Evolutionary conservation across 2,797 vertebrate genomes (phyloP).

Genomic region (Sebastes matsubarae): DNA sequence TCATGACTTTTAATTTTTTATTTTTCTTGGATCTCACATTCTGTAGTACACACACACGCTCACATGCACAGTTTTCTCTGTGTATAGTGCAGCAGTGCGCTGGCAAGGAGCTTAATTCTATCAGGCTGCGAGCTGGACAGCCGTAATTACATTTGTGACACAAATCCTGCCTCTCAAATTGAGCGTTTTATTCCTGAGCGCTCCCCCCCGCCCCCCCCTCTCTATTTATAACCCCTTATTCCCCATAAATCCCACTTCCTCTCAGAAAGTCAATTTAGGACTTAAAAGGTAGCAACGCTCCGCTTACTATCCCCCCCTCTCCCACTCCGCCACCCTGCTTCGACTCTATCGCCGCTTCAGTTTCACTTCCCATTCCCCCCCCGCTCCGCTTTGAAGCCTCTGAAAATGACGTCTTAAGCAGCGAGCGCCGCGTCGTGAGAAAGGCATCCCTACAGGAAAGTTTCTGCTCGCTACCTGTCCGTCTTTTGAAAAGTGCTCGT

Average conservation of each 20-base stretch:
- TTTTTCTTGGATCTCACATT: constrained; percentile 26
- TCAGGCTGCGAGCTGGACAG: constrained; percentile 79
- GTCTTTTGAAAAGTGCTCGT: constrained; percentile 17
- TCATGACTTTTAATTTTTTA: constrained; percentile 37
- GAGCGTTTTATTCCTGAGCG: constrained; percentile 79
- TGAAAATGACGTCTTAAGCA: constrained; percentile 44
- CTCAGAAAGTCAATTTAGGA: constrained; percentile 81
- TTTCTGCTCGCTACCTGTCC: constrained; percentile 35
- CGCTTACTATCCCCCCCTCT: constrained; percentile 32
- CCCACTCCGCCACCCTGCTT: constrained; percentile 3
- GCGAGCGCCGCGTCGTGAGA: constrained; percentile 35
- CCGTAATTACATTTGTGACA: constrained; percentile 85
- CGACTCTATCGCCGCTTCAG: constrained; percentile 30
- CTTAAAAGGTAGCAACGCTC: constrained; percentile 74
- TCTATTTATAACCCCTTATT: constrained; percentile 82
- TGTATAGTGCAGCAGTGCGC: constrained; percentile 47
- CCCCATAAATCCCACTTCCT: constrained; percentile 79
- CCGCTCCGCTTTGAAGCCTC: constrained; percentile 56
- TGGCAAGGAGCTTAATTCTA: constrained; percentile 80
- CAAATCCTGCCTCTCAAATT: constrained; percentile 84
- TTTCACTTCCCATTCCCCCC: constrained; percentile 9
- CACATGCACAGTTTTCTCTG: constrained; percentile 28
- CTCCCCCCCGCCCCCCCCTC: constrained; percentile 40
- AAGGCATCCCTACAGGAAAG: constrained; percentile 51
- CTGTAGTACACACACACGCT: constrained; percentile 6